Conservation (phyloP, 2,113 vertebrate genomes). For the Passer domesticus region DNA sequence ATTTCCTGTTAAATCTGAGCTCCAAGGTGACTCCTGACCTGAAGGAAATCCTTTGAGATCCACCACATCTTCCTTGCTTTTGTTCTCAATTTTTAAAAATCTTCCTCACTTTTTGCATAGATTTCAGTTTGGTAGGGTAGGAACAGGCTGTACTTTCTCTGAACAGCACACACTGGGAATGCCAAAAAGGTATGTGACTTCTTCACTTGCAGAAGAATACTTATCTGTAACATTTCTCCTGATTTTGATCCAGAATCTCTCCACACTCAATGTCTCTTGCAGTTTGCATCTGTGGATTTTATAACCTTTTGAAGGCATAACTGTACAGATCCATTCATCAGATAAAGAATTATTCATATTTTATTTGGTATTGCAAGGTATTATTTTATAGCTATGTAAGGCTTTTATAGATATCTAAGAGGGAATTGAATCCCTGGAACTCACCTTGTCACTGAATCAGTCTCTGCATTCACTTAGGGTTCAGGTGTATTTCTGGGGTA, state of each 20-base stretch:
- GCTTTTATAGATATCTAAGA: background rate
- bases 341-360: background rate
- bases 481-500: background rate
- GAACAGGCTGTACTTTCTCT: background rate
- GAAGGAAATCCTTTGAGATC: slow-evolving; percentile 55
- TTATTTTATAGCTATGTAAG: background rate
- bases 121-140: background rate
- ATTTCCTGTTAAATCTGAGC: slow-evolving; percentile 29
- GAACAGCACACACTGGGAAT: background rate
- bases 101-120: slow-evolving; percentile 43
- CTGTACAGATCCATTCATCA: background rate
- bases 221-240: background rate
- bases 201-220: background rate
- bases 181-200: background rate
- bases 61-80: slow-evolving; percentile 34
- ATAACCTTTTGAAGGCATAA: background rate
- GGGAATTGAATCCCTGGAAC: background rate
- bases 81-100: slow-evolving; percentile 1
- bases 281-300: background rate
- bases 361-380: background rate
- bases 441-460: background rate
- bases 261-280: background rate
- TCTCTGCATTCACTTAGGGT: background rate
- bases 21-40: background rate
- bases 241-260: background rate